phyloP scores from a whole-genome alignment of 1,140 invertebrate species.

The Chrysomallon squamiferum region DNA sequence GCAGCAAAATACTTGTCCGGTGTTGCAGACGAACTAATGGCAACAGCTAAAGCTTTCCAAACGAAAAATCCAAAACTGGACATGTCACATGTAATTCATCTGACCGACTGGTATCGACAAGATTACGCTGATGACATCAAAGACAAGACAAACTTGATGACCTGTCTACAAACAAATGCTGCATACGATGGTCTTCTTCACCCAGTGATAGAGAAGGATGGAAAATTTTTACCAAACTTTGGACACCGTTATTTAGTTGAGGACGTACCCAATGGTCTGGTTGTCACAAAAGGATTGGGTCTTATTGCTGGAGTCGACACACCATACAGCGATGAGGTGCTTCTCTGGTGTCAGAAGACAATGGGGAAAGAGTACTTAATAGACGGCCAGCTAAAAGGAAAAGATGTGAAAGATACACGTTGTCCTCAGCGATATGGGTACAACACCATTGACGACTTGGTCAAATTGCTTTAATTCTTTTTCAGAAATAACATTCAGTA shows the following conservation, averaged over 20 bases:
- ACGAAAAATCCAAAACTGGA: conserved; percentile 25
- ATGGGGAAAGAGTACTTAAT: conserved; percentile 48
- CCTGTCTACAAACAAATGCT: conserved; percentile 39
- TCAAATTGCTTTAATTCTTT: conserved; percentile 12
- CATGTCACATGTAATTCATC: conserved; percentile 34
- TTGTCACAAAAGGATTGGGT: conserved; percentile 45
- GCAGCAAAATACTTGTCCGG: conserved; percentile 26
- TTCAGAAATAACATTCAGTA: no score
- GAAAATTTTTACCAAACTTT: conserved; percentile 43
- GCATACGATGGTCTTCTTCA: conserved; percentile 39
- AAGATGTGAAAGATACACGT: conserved; percentile 37
- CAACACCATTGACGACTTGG: conserved; percentile 32
- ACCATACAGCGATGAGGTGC: conserved; percentile 36
- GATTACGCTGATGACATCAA: conserved; percentile 36
- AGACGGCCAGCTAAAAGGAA: conserved; percentile 45
- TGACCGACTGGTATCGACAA: conserved; percentile 38
- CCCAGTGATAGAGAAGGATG: conserved; percentile 37
- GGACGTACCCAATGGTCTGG: conserved; percentile 46
- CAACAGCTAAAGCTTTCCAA: conserved; percentile 31
- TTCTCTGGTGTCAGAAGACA: conserved; percentile 50
- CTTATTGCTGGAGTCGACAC: conserved; percentile 31
- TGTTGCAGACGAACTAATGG: conserved; percentile 43
- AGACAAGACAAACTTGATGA: conserved; percentile 29
- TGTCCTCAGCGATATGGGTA: conserved; percentile 50
- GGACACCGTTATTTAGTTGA: conserved; percentile 33